phyloP scores from a whole-genome alignment of 2,113 vertebrate species.

The Microcebus lehilahytsara region DNA sequence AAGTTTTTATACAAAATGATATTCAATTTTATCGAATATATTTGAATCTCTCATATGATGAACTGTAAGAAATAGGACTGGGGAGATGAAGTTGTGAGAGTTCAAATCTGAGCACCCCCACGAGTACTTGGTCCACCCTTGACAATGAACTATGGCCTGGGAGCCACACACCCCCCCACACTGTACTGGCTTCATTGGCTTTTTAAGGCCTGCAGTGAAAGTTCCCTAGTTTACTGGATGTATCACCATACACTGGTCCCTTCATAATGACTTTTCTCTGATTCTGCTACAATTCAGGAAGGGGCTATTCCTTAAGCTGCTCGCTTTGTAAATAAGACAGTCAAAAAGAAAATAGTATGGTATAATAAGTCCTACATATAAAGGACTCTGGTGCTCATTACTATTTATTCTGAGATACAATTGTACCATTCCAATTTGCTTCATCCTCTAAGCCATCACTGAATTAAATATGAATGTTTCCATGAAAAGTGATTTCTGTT shows the following conservation, averaged over 20 bases:
- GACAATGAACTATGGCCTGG: too few relatives aligned
- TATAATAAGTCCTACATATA: not conserved
- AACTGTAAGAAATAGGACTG: not conserved
- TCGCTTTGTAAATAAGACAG: not conserved
- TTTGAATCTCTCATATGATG: not conserved
- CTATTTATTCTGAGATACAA: not conserved
- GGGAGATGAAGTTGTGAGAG: not conserved
- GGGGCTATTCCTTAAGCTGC: not conserved
- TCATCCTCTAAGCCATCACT: too few relatives aligned
- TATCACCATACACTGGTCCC: not conserved
- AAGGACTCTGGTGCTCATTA: not conserved
- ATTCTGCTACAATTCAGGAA: not conserved
- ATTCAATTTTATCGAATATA: not conserved
- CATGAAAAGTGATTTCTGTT: not conserved
- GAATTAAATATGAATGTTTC: not conserved
- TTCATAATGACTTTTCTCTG: not conserved
- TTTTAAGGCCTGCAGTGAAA: accelerated
- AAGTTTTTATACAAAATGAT: not conserved
- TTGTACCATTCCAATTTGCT: not conserved
- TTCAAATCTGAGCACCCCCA: not conserved
- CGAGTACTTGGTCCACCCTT: accelerated
- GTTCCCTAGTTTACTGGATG: too few relatives aligned
- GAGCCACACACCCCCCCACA: too few relatives aligned
- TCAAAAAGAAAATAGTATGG: not conserved
- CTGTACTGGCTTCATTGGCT: not conserved